Conservation (phyloP, 2,797 vertebrate species). For the Dendrocincla tyrannina region DNA sequence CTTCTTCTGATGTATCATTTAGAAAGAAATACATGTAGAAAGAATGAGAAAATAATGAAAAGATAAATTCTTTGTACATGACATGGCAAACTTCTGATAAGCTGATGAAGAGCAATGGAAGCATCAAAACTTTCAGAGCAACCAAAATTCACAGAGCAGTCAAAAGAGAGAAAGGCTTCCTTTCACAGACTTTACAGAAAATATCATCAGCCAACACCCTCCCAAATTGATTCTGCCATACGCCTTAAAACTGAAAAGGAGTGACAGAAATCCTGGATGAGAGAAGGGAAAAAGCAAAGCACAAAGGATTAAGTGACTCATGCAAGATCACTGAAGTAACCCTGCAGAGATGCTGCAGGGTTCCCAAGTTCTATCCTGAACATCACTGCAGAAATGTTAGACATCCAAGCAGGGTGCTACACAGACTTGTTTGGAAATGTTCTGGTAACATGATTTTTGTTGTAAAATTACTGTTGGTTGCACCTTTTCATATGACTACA, state of each 20-base stretch:
- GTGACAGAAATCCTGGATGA: neutral
- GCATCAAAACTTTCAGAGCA: neutral
- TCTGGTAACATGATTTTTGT: neutral
- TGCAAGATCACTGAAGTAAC: neutral
- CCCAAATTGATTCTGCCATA: neutral
- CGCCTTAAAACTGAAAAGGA: neutral
- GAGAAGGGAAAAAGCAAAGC: neutral
- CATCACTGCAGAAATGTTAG: neutral
- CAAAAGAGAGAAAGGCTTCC: neutral
- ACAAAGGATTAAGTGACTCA: conserved; percentile 4
- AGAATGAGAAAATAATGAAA: conserved; percentile 45
- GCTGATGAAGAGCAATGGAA: neutral
- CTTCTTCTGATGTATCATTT: conserved; percentile 36
- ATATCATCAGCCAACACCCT: neutral
- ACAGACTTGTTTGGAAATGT: neutral
- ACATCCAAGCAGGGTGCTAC: neutral
- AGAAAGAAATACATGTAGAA: conserved; percentile 3
- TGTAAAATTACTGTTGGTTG: neutral
- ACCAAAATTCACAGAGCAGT: neutral
- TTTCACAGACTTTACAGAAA: neutral
- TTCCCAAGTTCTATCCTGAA: neutral
- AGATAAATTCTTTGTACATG: conserved; percentile 36
- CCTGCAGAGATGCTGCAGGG: neutral
- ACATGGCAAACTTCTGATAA: conserved; percentile 19
- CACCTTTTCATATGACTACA: neutral